phyloP scores from a whole-genome alignment of 64 coral and sea anemone species.

The Porites australiensis region DNA sequence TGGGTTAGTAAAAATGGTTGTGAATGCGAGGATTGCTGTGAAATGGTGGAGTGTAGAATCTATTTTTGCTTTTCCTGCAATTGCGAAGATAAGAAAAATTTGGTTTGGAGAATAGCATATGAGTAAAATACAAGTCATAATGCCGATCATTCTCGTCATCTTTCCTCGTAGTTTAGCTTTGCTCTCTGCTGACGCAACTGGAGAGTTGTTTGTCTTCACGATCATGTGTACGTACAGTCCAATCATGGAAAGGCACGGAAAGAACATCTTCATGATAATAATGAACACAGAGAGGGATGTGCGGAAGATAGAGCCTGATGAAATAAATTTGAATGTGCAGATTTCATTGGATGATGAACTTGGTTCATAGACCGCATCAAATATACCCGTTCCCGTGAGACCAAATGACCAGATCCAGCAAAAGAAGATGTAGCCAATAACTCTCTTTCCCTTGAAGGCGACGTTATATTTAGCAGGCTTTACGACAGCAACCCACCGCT shows the following conservation, averaged over 20 bases:
- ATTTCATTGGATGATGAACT: too few species aligned
- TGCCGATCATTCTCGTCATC: slow-evolving; percentile 51
- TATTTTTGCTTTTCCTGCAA: background rate
- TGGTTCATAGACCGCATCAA: background rate
- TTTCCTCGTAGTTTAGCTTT: slow-evolving; percentile 15
- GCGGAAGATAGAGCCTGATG: background rate
- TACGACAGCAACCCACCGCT: slow-evolving; percentile 71
- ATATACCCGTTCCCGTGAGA: background rate
- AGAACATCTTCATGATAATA: background rate
- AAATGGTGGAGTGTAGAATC: slow-evolving; percentile 11
- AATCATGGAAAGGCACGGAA: slow-evolving; percentile 33
- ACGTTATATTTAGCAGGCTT: slow-evolving; percentile 40
- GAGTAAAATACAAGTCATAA: slow-evolving; percentile 16
- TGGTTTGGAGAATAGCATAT: slow-evolving; percentile 57
- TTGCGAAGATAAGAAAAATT: background rate
- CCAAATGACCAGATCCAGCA: background rate
- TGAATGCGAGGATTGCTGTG: slow-evolving; percentile 12
- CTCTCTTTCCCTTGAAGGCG: slow-evolving; percentile 19
- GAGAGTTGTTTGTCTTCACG: background rate
- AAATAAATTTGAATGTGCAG: background rate
- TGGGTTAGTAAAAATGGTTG: slow-evolving; percentile 53
- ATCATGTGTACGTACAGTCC: slow-evolving; percentile 51
- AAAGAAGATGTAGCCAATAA: background rate
- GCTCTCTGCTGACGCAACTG: background rate
- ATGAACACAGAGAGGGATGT: background rate